phyloP scores from a whole-genome alignment of 1,140 invertebrate genomes.

The Phthorimaea operculella region DNA sequence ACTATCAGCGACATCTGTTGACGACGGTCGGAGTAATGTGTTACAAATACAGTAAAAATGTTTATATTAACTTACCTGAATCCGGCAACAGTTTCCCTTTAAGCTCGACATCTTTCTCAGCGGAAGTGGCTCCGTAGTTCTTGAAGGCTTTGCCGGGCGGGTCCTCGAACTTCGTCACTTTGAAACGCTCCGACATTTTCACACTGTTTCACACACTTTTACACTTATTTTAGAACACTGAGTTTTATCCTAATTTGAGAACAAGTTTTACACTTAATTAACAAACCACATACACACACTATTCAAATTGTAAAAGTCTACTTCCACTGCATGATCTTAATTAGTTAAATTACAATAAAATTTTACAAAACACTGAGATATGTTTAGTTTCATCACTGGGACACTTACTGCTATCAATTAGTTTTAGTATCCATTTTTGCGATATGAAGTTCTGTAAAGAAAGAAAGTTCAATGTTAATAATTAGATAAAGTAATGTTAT shows the following conservation, averaged over 20 bases:
- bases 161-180: slow-evolving; percentile 65
- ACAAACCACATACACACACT: slow-evolving; percentile 9
- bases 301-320: not conserved
- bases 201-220: slow-evolving; percentile 10
- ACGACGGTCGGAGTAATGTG: too few relatives aligned
- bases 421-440: too few relatives aligned
- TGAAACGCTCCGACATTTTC: slow-evolving; percentile 66
- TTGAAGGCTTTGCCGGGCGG: slow-evolving; percentile 59
- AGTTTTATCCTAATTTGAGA: slow-evolving; percentile 5
- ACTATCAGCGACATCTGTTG: too few relatives aligned
- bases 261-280: slow-evolving; percentile 11
- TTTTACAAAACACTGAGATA: too few relatives aligned
- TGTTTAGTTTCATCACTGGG: too few relatives aligned
- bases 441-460: not conserved
- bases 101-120: slow-evolving; percentile 50
- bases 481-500: too few relatives aligned
- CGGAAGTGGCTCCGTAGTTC: slow-evolving; percentile 63
- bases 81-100: slow-evolving; percentile 56
- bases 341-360: too few relatives aligned
- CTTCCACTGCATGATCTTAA: not conserved
- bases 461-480: not conserved
- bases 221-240: slow-evolving; percentile 2
- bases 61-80: slow-evolving; percentile 37
- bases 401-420: too few relatives aligned
- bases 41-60: not conserved